These are phyloP conservation scores for Strongylocentrotus purpuratus DNA, from an alignment of 35 echinoderm and acorn worm genomes.

Conservation along the genomic window DNA sequence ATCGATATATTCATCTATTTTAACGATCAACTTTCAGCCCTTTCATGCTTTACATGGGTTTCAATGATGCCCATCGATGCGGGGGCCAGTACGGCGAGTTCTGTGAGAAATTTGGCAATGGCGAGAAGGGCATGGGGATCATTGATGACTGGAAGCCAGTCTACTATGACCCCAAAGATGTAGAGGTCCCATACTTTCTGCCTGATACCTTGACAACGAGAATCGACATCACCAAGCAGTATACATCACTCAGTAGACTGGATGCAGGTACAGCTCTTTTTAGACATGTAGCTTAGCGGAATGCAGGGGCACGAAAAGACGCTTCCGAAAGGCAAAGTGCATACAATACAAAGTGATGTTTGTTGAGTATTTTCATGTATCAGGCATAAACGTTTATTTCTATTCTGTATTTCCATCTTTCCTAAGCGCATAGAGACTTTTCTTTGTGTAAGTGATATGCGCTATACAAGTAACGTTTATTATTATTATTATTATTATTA, in stretches of 20 bases:
- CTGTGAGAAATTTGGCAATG: constrained; percentile 93
- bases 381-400: no score
- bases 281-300: no score
- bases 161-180: constrained; percentile 86
- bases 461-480: no score
- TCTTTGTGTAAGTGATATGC: no score
- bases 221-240: constrained; percentile 85
- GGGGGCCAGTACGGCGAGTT: constrained; percentile 67
- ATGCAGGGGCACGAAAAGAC: no score
- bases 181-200: constrained; percentile 78
- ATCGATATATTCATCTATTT: neutral
- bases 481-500: no score
- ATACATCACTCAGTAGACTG: constrained; percentile 82
- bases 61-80: constrained; percentile 93
- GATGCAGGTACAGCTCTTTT: constrained; percentile 70
- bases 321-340: no score
- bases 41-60: constrained; percentile 91
- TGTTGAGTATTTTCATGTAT: no score
- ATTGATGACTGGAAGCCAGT: constrained; percentile 90
- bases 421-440: no score
- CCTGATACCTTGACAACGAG: constrained; percentile 83
- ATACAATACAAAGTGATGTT: no score
- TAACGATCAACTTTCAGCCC: constrained; percentile 40
- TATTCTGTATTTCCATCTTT: no score
- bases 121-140: constrained; percentile 55